Evolutionary conservation across 2,113 vertebrate genomes (phyloP), one percentile per base, ranked within the genome.

Genomic region (Rhagologus leucostigma): DNA sequence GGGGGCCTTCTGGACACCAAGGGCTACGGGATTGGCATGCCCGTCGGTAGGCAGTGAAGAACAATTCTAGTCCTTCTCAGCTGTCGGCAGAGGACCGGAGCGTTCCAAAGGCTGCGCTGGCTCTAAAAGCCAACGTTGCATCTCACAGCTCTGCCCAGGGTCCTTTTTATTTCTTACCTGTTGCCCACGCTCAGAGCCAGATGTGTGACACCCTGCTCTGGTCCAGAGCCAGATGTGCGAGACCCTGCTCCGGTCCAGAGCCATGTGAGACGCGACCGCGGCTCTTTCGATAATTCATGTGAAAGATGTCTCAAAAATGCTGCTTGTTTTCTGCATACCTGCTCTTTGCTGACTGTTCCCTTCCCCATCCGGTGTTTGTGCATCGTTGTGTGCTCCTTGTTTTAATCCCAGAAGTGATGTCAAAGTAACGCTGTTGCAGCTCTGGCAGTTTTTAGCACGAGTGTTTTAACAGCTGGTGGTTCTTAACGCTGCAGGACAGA

Each of bases 21-120:
- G 98, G 99, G 99, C 98, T 99, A 99, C 87, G 99, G 99, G 97
- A 99, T 99, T 94, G 99, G 99, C 97, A 99, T 99, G 99, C 99
- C 99, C 70, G 96, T 99, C 95, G 99, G 99, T 99, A 98, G 95
- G 98, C 98, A 91, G 97, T 95, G 97, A 97, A 97, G 96, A 96
- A 71, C 92, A 96, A 97, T 97, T 97, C 94, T 96, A 97, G 97
- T 96, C 97, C 92, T 97, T 97, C 94, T 95, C 94, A 15, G 96
- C 96, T 97, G 86, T 94, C 76, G 82, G 90, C 96, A 92, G 97
- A 97, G 93, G 96, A 97, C 64, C 91, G 53, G 88, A 95, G 95
- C 90, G 20, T 93, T 94, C 82, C 74, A 95, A 88, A 95, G 96
- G 93, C 93, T 93, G 92, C 89, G 78, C 86, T 47, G 78, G 91